A percentile compares a stretch with the other conserved stretches of the same genome.
Evolutionary conservation across 2,888 invertebrate species (phyloP).

Genomic region (Eupithecia insigniata): DNA sequence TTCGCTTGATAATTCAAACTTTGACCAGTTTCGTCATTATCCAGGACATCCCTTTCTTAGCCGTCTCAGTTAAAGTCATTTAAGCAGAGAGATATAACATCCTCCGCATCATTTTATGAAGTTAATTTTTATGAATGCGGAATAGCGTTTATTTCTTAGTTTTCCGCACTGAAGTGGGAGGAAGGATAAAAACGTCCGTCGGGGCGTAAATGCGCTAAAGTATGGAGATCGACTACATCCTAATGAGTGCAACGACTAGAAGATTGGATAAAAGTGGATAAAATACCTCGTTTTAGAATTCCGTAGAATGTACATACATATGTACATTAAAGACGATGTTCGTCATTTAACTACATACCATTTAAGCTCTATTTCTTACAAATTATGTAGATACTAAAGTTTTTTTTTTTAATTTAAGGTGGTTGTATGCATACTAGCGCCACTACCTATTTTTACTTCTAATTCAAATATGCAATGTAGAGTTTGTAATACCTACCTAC

Average conservation of each 20-base stretch:
- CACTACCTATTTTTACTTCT: too few species aligned
- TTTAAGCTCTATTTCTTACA: neutral
- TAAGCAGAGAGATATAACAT: constrained; percentile 50
- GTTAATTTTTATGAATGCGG: constrained; percentile 50
- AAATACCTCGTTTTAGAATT: constrained; percentile 16
- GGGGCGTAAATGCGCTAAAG: constrained; percentile 60
- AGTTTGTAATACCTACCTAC: too few species aligned
- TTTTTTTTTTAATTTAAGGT: too few species aligned
- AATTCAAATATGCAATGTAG: too few species aligned
- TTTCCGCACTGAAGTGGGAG: constrained; percentile 68
- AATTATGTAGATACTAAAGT: too few species aligned
- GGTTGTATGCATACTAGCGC: too few species aligned
- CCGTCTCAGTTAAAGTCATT: constrained; percentile 30
- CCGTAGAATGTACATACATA: too few species aligned
- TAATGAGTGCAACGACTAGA: constrained; percentile 69
- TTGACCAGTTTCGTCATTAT: neutral
- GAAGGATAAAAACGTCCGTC: constrained; percentile 69
- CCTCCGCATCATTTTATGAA: constrained; percentile 47
- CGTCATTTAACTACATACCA: neutral
- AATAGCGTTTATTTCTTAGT: constrained; percentile 57
- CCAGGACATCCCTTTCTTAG: neutral
- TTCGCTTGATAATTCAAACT: neutral
- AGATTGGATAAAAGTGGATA: constrained; percentile 41
- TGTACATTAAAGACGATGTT: too few species aligned
- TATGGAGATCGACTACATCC: constrained; percentile 72